Percentiles rank a stretch among this genome's conserved stretches.
Evolutionary conservation across 2,113 vertebrate species (phyloP).

Genomic region (Geothlypis trichas): DNA sequence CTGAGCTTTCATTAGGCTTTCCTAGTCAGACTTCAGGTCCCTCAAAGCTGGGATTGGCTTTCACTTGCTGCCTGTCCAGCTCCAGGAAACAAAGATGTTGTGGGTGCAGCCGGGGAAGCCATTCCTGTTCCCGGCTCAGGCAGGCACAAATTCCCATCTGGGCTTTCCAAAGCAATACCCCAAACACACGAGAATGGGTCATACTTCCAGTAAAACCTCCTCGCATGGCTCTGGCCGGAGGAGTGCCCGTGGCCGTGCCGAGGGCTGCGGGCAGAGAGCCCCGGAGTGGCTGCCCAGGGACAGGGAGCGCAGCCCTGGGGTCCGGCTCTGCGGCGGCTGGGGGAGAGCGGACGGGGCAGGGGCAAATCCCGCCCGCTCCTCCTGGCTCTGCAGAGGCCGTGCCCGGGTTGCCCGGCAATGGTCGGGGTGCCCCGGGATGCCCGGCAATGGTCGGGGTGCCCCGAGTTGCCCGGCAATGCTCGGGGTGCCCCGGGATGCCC

Average conservation of each 20-base stretch:
- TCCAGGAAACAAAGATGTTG: accelerated
- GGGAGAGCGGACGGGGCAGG: accelerated
- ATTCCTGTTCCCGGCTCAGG: accelerated
- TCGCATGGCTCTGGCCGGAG: accelerated
- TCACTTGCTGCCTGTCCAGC: too few species aligned
- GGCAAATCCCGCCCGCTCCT: background rate
- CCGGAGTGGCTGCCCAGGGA: accelerated
- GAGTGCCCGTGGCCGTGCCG: accelerated
- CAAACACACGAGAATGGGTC: background rate
- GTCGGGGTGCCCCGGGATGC: too few species aligned
- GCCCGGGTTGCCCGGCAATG: too few species aligned
- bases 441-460: too few species aligned
- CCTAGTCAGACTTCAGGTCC: background rate
- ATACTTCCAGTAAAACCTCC: background rate
- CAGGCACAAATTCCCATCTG: background rate
- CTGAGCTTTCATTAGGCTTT: background rate
- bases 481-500: too few species aligned
- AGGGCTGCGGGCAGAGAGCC: too few species aligned
- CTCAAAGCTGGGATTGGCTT: background rate
- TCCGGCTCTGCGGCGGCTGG: accelerated
- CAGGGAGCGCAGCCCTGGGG: accelerated
- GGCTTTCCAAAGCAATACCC: background rate
- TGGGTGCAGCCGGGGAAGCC: accelerated
- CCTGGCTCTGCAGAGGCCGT: accelerated
- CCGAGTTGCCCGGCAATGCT: too few species aligned